A percentile compares a stretch with the other conserved stretches of the same genome.
Conservation (phyloP, 2,888 invertebrate species). For the Agrotis exclamationis region DNA sequence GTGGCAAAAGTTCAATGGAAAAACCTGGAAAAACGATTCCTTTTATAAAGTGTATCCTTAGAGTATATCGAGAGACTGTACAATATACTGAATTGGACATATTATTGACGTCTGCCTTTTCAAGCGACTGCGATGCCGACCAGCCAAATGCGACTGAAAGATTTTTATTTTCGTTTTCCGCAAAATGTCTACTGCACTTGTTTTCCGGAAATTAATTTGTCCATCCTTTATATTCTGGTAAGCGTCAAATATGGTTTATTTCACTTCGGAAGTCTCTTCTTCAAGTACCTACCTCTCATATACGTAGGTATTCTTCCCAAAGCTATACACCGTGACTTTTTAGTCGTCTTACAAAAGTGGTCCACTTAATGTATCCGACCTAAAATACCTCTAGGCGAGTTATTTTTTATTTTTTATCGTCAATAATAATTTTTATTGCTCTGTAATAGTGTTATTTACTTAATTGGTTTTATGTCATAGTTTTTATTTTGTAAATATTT, state of each 20-base stretch:
- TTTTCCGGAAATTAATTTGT: conserved; percentile 4
- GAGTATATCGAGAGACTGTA: not conserved
- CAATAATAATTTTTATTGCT: no score
- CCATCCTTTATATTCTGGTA: not conserved
- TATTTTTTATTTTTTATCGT: no score
- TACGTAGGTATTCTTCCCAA: no score
- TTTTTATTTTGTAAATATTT: no score
- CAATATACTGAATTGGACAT: conserved; percentile 26
- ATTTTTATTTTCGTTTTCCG: conserved; percentile 3
- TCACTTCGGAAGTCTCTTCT: no score
- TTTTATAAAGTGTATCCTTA: conserved; percentile 10
- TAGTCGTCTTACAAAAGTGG: no score
- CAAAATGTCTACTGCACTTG: not conserved
- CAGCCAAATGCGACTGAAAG: not conserved
- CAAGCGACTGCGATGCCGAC: not conserved
- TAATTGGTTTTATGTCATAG: no score
- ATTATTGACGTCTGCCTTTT: conserved; percentile 26
- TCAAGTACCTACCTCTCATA: no score
- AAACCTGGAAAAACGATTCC: not conserved
- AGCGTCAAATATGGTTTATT: not conserved
- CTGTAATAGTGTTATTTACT: no score
- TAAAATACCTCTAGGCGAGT: no score
- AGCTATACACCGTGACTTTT: no score
- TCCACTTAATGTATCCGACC: no score
- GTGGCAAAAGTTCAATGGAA: not conserved